Evolutionary conservation across 2,797 vertebrate species (phyloP), one percentile per base, ranked within the genome.

Genomic region (Pelodytes ibericus): DNA sequence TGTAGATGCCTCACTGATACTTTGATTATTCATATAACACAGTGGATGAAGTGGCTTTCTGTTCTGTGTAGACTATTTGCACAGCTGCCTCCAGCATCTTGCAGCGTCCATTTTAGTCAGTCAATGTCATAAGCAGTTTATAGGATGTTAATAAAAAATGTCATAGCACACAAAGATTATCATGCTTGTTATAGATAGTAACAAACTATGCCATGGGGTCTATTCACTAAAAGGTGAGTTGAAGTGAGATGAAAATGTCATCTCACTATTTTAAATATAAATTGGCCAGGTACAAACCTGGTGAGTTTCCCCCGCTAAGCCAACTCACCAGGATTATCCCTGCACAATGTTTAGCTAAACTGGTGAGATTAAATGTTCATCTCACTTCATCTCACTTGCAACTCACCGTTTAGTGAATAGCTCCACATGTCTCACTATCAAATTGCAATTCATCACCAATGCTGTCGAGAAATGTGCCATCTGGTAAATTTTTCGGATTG

Each of bases 11-110:
- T 13, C 44, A 33, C 25, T 74, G 27, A 33, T 41, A 25, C 8
- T 11, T 72, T 47, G 2, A 33, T 63, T 72, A 63, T 57, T 47
- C 36, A 44, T 61, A 49, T 61, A 47, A 18, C 39, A 62, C 18
- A 27, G 13, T 36, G 30, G 31, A 20, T 36, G 31, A 62, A 62
- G n/a, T 53, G n/a, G 18, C 39, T 36, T 39, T 33, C 13, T 39
- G 3, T 39, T 36, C 60, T 8, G 18, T 39, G 2, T 8, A 10
- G 27, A 3, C n/a, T 36, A 62, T 62, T 62, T 62, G n/a, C 30
- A 62, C 49, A 53, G 49, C 49, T 24, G 49, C 22, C 20, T 36
- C 31, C 6, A 36, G 24, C 60, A 62, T 62, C 31, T 62, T 62
- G 60, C 60, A n/a, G n/a, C 13, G 30, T 36, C 36, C 60, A 53